Conservation (phyloP, 2,888 invertebrate species). For the Parnassius smintheus region DNA sequence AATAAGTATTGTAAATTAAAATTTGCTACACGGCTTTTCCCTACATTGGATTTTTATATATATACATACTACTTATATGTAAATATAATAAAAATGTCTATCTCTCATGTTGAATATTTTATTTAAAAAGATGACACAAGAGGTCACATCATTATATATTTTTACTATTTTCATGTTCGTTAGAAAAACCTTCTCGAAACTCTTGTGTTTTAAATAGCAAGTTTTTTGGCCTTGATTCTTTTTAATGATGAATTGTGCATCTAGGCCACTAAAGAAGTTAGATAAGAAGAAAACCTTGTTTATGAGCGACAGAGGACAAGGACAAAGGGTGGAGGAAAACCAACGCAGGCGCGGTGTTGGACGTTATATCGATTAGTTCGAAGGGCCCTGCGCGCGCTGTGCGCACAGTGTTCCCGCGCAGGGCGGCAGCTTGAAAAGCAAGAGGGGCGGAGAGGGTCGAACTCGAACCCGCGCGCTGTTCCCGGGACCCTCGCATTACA, state of each 20-base stretch:
- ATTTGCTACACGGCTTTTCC: too few relatives aligned
- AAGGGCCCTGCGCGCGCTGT: slow-evolving; percentile 23
- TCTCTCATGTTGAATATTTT: not conserved
- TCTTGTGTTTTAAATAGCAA: slow-evolving; percentile 25
- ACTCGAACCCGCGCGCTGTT: slow-evolving; percentile 50
- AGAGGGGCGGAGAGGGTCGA: slow-evolving; percentile 39
- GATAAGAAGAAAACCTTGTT: slow-evolving; percentile 33
- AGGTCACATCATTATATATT: slow-evolving; percentile 16
- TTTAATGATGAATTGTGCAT: slow-evolving; percentile 48
- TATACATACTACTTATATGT: not conserved
- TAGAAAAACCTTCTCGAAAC: slow-evolving; percentile 11
- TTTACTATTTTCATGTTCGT: slow-evolving; percentile 16
- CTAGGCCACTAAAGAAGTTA: slow-evolving; percentile 47
- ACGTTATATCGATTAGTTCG: slow-evolving; percentile 38
- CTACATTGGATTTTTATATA: too few relatives aligned
- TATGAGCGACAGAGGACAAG: slow-evolving; percentile 30
- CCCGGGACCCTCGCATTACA: slow-evolving; percentile 70
- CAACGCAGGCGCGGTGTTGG: slow-evolving; percentile 34
- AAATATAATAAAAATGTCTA: not conserved
- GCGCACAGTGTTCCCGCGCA: slow-evolving; percentile 31
- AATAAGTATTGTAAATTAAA: too few relatives aligned
- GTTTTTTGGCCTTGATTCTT: slow-evolving; percentile 36
- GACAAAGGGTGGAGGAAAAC: slow-evolving; percentile 31
- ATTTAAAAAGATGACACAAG: not conserved
- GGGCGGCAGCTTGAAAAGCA: slow-evolving; percentile 39